These are phyloP conservation scores for Nannoperca obscura DNA, from an alignment of 2,797 vertebrate species.

Conservation along the genomic window DNA sequence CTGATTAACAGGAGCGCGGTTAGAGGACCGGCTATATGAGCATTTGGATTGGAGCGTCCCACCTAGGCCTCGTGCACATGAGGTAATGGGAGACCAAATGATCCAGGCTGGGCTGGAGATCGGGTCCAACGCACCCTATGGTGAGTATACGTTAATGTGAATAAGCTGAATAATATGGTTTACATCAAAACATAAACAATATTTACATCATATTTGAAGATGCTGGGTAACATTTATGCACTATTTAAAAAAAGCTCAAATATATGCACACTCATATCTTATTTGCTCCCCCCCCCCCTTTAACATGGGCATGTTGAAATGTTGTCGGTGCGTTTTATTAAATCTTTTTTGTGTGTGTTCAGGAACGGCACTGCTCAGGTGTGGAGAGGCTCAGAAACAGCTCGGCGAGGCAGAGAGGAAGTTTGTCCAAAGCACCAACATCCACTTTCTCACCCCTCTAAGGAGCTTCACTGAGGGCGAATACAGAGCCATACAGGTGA, in stretches of 20 bases:
- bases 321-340: not conserved
- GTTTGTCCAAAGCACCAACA: conserved; percentile 92
- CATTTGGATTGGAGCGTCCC: conserved; percentile 93
- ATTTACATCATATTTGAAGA: not conserved
- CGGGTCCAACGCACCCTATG: conserved; percentile 94
- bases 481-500: conserved; percentile 92
- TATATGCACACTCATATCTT: no score
- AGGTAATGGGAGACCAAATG: conserved; percentile 93
- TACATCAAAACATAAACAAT: not conserved
- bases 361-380: conserved; percentile 94
- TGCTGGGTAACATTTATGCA: not conserved
- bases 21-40: conserved; percentile 96
- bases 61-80: conserved; percentile 89
- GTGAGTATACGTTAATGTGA: conserved; percentile 76
- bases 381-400: conserved; percentile 94
- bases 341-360: conserved; percentile 12
- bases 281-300: not conserved
- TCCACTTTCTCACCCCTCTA: conserved; percentile 95
- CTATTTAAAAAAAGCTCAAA: not conserved
- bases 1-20: conserved; percentile 88
- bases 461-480: conserved; percentile 94
- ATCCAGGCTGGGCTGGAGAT: conserved; percentile 94
- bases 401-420: conserved; percentile 93
- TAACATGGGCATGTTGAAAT: not conserved
- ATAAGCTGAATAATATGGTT: not conserved